Evolutionary conservation across 23 tunicate genomes (phyloP).

Genomic region (Trididemnum nubilum): DNA sequence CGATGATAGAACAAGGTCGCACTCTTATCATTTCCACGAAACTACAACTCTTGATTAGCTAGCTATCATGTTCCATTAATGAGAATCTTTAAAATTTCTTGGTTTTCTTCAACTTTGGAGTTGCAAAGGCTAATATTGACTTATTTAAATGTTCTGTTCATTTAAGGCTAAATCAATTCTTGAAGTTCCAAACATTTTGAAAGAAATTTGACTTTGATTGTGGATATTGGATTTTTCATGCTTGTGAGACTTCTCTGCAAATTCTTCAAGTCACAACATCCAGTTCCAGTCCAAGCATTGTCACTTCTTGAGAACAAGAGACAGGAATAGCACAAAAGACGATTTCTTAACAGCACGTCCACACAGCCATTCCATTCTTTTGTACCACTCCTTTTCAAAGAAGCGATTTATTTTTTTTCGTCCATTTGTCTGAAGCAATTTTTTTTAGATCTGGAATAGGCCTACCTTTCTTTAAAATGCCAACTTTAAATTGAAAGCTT

Average conservation of each 20-base stretch:
- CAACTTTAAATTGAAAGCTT: background rate
- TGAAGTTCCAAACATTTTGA: background rate
- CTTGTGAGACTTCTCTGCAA: background rate
- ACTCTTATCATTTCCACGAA: background rate
- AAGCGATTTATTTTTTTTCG: constrained; percentile 13
- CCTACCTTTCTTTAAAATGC: background rate
- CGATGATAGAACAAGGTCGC: background rate
- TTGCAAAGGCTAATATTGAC: constrained; percentile 1
- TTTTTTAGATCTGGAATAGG: constrained; percentile 4
- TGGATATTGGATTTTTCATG: background rate
- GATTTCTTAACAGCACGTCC: background rate
- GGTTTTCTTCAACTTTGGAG: background rate
- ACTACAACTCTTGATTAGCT: background rate
- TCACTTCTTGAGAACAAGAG: constrained; percentile 9
- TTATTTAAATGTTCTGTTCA: constrained; percentile 8
- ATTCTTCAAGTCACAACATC: constrained; percentile 11
- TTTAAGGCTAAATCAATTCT: constrained; percentile 17
- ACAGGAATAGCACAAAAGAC: background rate
- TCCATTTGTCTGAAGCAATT: constrained; percentile 16
- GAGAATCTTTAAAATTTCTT: background rate
- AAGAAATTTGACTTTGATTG: background rate
- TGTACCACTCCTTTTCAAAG: constrained; percentile 5
- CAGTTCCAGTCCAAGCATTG: constrained; percentile 17
- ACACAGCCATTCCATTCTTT: background rate
- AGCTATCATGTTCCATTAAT: background rate